Evolutionary conservation across 2,888 invertebrate genomes (phyloP).

Genomic region (Amphipoea oculea): DNA sequence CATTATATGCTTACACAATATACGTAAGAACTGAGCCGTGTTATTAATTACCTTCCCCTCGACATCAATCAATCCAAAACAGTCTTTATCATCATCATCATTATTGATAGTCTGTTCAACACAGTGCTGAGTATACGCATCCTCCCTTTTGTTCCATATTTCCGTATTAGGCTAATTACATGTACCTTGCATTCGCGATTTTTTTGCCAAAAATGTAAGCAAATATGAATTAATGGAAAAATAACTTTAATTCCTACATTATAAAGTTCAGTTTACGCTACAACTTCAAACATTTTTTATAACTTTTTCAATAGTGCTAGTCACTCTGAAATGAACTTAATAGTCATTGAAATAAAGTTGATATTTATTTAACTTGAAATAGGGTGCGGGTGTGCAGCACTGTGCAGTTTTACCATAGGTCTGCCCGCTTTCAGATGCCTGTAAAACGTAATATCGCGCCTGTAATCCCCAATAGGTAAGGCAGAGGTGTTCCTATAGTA

Average conservation of each 20-base stretch:
- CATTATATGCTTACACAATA: neutral
- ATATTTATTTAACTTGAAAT: too few relatives aligned
- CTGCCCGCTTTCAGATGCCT: neutral
- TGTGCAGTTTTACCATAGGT: neutral
- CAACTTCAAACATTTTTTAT: too few relatives aligned
- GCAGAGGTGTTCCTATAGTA: neutral
- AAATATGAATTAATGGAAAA: too few relatives aligned
- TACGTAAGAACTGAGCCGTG: neutral
- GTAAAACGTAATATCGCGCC: neutral
- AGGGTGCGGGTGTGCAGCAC: too few relatives aligned
- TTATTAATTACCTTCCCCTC: neutral
- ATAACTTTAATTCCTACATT: too few relatives aligned
- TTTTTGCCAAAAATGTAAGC: too few relatives aligned
- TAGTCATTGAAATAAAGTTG: too few relatives aligned
- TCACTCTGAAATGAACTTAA: too few relatives aligned
- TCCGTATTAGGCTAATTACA: neutral
- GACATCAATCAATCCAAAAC: slow-evolving; percentile 4
- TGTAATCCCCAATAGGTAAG: too few relatives aligned
- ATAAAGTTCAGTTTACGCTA: too few relatives aligned
- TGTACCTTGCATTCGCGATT: too few relatives aligned
- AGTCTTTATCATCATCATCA: neutral
- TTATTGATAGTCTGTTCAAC: neutral
- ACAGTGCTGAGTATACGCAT: neutral
- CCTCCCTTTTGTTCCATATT: neutral
- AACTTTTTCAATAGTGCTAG: too few relatives aligned